Conservation (phyloP, 37 sponge, comb jelly and placozoan species). For the Halisarca cf. caerulea region DNA sequence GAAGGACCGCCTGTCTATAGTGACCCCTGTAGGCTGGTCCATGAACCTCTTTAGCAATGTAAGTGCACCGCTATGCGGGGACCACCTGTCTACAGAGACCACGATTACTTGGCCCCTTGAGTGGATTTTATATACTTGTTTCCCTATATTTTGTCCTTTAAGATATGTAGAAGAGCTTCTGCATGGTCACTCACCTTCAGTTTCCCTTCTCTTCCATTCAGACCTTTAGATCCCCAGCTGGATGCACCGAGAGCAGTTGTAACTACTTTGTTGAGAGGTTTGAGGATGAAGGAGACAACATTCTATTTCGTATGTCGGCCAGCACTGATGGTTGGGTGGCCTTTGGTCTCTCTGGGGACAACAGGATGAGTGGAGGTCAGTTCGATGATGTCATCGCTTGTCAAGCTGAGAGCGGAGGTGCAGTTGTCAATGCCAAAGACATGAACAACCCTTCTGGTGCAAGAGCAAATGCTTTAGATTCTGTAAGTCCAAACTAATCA, state of each 20-base stretch:
- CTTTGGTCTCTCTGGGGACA: background rate
- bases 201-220: background rate
- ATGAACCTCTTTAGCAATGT: too few relatives aligned
- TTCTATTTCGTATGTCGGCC: background rate
- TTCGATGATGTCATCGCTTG: conserved; percentile 29
- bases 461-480: background rate
- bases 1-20: too few relatives aligned
- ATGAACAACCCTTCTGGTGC: conserved; percentile 13
- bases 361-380: background rate
- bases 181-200: background rate
- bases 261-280: conserved; percentile 6
- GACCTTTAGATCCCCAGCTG: background rate
- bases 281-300: background rate
- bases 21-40: too few relatives aligned
- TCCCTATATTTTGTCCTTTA: background rate
- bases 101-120: background rate
- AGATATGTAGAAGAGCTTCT: background rate
- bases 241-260: background rate
- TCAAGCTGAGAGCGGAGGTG: background rate
- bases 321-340: conserved; percentile 10
- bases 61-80: too few relatives aligned
- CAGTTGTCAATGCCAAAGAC: background rate
- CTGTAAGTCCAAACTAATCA: background rate
- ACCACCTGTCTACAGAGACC: background rate
- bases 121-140: background rate